Base-by-base conservation (phyloP, 1,140 invertebrate species). In the Macrobrachium nipponense region DNA sequence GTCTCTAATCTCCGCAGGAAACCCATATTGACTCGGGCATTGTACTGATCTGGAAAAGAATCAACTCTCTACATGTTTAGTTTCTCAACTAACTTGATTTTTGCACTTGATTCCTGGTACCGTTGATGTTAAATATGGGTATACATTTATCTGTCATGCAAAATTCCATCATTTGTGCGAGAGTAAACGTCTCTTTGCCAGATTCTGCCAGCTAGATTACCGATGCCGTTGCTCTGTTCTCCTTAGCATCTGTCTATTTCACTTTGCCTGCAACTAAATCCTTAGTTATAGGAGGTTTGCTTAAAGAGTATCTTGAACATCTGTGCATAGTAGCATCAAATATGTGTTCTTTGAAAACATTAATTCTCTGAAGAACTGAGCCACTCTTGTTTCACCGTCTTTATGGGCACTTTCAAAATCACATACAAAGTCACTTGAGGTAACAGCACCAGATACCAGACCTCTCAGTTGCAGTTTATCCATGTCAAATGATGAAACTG, bases 171-270 rank as follows among this genome's bases (percentile, higher is more conserved):
- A n/a, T n/a, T n/a, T n/a, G n/a, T n/a, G n/a, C n/a, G n/a, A n/a
- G n/a, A n/a, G n/a, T n/a, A n/a, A n/a, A n/a, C n/a, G n/a, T n/a
- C n/a, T n/a, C n/a, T n/a, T n/a, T n/a, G n/a, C n/a, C n/a, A n/a
- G n/a, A n/a, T n/a, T n/a, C n/a, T n/a, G n/a, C n/a, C n/a, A 8
- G 43, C 18, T 11, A 64, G 12, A 80, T 80, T 64, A 80, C 43
- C 10, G 60, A 66, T 11, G 78, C 78, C 60, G 64, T 80, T 23
- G n/a, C 60, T 64, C 43, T 80, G 78, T 80, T 80, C 61, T 80
- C 78, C 60, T 64, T 80, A 12, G 78, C 78, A 23, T 80, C 78
- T 80, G 78, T 80, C 44, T 80, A 59, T 80, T 23, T 64, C 14
- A 64, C 64, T 68, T 6, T 44, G 44, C 14, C 36, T 66, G 64